A percentile compares a stretch with the other conserved stretches of the same genome.
phyloP scores from a whole-genome alignment of 2,113 vertebrate species.

The Hippocampus abdominalis region DNA sequence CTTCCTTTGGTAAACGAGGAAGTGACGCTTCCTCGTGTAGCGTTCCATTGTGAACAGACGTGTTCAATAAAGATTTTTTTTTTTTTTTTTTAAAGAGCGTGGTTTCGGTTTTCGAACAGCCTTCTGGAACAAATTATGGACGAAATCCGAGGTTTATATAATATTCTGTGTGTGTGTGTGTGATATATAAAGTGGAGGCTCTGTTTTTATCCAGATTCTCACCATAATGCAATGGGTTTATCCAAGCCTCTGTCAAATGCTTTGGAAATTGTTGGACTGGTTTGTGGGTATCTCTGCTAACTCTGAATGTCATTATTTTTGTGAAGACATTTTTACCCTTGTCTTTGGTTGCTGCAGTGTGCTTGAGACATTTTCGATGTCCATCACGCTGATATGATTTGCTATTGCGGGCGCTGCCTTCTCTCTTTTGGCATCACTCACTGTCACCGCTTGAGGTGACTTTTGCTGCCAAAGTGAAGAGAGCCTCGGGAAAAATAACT shows the following conservation, averaged over 20 bases:
- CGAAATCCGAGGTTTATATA: no score
- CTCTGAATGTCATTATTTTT: background rate
- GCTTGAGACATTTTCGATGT: background rate
- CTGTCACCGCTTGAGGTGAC: slow-evolving; percentile 49
- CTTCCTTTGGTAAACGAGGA: no score
- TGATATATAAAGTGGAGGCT: no score
- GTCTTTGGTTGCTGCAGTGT: background rate
- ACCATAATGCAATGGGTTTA: background rate
- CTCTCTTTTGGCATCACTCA: slow-evolving; percentile 51
- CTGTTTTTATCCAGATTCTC: no score
- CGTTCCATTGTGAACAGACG: no score
- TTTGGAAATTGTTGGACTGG: background rate
- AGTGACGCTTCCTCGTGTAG: no score
- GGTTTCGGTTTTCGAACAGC: no score
- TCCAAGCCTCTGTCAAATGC: background rate
- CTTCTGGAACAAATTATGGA: no score
- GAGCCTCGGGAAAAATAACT: slow-evolving; percentile 37
- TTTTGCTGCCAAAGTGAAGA: slow-evolving; percentile 49
- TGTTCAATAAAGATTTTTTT: no score
- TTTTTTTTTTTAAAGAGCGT: no score
- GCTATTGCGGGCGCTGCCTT: slow-evolving; percentile 13
- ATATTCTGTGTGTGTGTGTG: no score
- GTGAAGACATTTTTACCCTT: background rate
- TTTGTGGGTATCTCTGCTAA: background rate
- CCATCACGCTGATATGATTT: slow-evolving; percentile 45